A percentile compares a stretch with the other conserved stretches of the same genome.
Conservation (phyloP, 2,113 vertebrate genomes). For the Crotalus tigris region DNA sequence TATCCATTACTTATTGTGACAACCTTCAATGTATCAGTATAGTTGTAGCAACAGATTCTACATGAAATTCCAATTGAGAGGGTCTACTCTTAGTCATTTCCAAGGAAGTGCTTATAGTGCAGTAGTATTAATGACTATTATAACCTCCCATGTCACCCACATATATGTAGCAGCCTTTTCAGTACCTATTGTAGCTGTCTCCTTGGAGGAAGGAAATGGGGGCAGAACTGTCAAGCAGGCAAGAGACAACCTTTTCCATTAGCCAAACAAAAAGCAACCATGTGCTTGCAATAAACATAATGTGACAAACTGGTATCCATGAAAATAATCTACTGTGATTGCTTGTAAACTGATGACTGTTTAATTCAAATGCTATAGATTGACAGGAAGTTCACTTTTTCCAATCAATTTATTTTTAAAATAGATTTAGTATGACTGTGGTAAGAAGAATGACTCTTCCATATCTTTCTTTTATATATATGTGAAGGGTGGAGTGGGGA, state of each 20-base stretch:
- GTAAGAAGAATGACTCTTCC: background rate
- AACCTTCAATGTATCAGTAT: background rate
- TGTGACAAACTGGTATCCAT: background rate
- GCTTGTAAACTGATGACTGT: background rate
- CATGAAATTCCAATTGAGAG: background rate
- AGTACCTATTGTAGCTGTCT: background rate
- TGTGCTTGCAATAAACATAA: background rate
- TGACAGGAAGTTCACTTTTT: background rate
- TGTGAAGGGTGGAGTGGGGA: background rate
- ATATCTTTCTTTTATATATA: background rate
- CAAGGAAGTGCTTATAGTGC: background rate
- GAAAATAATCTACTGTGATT: background rate
- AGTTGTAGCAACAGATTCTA: background rate
- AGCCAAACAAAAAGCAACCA: background rate
- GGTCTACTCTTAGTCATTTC: background rate
- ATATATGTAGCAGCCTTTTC: background rate
- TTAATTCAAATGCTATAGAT: background rate
- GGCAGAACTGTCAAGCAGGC: background rate
- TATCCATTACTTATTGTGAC: background rate
- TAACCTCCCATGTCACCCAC: background rate
- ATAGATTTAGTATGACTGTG: background rate
- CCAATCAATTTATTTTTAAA: background rate
- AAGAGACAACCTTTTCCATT: background rate
- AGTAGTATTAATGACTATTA: background rate
- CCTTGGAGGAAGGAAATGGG: background rate